Evolutionary conservation across 2,113 vertebrate genomes (phyloP).

Genomic region (Ranitomeya variabilis): DNA sequence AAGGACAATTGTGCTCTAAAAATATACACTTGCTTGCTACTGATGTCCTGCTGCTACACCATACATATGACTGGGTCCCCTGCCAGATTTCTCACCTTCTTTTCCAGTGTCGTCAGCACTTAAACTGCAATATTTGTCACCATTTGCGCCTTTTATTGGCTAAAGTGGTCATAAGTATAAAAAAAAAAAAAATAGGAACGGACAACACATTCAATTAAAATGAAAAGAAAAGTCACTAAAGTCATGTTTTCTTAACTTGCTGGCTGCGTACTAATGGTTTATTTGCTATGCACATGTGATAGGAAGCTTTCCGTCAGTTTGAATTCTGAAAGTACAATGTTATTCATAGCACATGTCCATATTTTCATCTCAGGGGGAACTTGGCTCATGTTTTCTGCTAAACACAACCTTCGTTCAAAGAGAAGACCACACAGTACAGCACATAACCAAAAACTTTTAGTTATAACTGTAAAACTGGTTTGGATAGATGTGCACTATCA

Average conservation of each 20-base stretch:
- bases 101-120: too few species aligned
- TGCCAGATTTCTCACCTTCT: too few species aligned
- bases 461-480: background rate
- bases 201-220: too few species aligned
- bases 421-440: background rate
- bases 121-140: too few species aligned
- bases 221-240: background rate
- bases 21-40: too few species aligned
- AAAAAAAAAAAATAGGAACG: too few species aligned
- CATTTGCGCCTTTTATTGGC: too few species aligned
- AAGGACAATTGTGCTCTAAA: too few species aligned
- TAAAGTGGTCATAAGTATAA: too few species aligned
- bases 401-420: background rate
- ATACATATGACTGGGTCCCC: too few species aligned
- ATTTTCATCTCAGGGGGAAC: constrained; percentile 7
- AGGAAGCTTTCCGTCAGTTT: constrained; percentile 3
- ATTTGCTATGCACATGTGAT: background rate
- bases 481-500: background rate
- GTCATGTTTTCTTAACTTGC: background rate
- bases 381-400: background rate
- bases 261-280: background rate
- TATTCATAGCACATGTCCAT: constrained; percentile 10
- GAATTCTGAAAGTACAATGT: background rate
- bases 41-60: too few species aligned
- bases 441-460: background rate